Evolutionary conservation across 23 tunicate genomes (phyloP), one percentile per base, ranked within the genome.

Genomic region (Ascidia mentula): DNA sequence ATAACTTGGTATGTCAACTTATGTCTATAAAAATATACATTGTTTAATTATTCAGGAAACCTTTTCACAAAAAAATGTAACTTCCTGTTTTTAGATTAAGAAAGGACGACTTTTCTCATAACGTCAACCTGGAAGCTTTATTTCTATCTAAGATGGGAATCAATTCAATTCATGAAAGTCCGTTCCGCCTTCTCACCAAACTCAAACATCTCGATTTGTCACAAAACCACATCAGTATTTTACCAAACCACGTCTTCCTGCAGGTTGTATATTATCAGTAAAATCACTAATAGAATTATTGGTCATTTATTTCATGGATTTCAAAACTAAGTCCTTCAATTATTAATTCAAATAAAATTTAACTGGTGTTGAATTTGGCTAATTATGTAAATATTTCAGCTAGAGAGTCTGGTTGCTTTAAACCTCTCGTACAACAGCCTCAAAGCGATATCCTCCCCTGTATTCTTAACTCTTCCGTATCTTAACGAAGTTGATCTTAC

Each of bases 351-450:
- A n/a, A n/a, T n/a, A n/a, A n/a, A n/a, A n/a, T n/a, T n/a, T n/a
- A n/a, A n/a, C n/a, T n/a, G n/a, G n/a, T n/a, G n/a, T n/a, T n/a
- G n/a, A n/a, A n/a, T n/a, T n/a, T n/a, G n/a, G n/a, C n/a, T n/a
- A n/a, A n/a, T n/a, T n/a, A n/a, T n/a, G n/a, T 53, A 5, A 3
- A 53, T 53, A 45, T 86, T 86, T 13, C 72, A 89, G 94, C 38
- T 83, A 42, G 84, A 79, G 34, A 72, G 74, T 77, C 59, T 89
- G 20, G 72, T 33, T 18, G 36, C 65, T 3, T 80, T 91, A 22
- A 91, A 91, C 39, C 34, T 91, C 9, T 91, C 97, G 9, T 72
- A 86, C 84, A 91, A 91, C 71, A 24, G 59, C 60, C 28, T 91
- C 17, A 59, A 84, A 36, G 83, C 45, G n/a, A 71, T 91, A 3